Conservation (phyloP, 1,140 invertebrate species). For the Homalodisca vitripennis region DNA sequence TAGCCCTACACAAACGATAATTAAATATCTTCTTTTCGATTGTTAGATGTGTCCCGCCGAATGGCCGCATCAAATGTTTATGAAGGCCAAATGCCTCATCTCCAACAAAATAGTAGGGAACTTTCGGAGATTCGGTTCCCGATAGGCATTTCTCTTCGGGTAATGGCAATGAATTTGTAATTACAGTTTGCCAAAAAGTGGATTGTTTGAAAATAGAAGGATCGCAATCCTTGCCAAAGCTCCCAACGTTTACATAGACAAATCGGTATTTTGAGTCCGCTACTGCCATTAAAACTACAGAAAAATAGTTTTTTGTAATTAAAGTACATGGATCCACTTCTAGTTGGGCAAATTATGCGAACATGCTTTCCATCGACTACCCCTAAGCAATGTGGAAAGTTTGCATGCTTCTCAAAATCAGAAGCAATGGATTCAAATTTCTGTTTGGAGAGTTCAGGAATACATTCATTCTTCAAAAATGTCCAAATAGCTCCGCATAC, state of each 20-base stretch:
- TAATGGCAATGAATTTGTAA: constrained; percentile 38
- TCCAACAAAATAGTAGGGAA: constrained; percentile 42
- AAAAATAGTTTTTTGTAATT: constrained; percentile 42
- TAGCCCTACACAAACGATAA: constrained; percentile 44
- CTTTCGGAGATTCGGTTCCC: constrained; percentile 34
- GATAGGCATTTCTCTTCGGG: constrained; percentile 39
- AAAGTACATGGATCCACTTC: constrained; percentile 34
- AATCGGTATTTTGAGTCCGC: constrained; percentile 48
- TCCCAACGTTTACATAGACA: constrained; percentile 47
- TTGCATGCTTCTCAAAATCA: constrained; percentile 29
- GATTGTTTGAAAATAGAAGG: constrained; percentile 45
- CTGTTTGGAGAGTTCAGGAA: constrained; percentile 29
- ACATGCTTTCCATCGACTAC: constrained; percentile 51
- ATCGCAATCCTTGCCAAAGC: constrained; percentile 48
- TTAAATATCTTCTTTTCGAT: constrained; percentile 47
- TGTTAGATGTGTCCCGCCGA: constrained; percentile 38
- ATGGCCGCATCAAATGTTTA: constrained; percentile 46
- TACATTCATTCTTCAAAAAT: constrained; percentile 31
- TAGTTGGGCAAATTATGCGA: constrained; percentile 25
- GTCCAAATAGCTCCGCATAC: constrained; percentile 38
- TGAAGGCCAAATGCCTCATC: constrained; percentile 46
- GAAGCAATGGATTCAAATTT: constrained; percentile 34
- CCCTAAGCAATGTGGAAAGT: constrained; percentile 52
- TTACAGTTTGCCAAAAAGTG: constrained; percentile 39
- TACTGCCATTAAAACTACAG: constrained; percentile 48